phyloP scores from a whole-genome alignment of 2,888 invertebrate genomes.

The Chalcis sispes region DNA sequence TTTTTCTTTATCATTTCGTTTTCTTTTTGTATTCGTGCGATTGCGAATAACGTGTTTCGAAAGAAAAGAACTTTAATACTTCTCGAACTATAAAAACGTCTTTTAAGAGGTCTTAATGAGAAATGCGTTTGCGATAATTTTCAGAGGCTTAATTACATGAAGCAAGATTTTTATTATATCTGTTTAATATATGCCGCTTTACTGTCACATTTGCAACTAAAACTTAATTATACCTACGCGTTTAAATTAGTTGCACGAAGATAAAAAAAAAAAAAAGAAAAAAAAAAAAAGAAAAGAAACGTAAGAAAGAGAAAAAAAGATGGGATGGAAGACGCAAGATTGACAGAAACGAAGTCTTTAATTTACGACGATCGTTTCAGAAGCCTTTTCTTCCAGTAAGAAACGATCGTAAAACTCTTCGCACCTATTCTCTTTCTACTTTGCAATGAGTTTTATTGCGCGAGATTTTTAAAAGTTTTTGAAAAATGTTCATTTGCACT shows the following conservation, averaged over 20 bases:
- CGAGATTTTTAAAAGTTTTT: neutral
- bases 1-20: too few relatives aligned
- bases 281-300: conserved; percentile 14
- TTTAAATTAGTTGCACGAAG: conserved; percentile 20
- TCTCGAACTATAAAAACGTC: neutral
- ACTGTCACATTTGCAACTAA: conserved; percentile 19
- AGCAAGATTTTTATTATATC: conserved; percentile 26
- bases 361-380: conserved; percentile 37
- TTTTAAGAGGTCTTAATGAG: neutral
- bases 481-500: too few relatives aligned
- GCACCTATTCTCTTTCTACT: neutral
- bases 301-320: neutral
- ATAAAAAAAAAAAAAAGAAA: conserved; percentile 17
- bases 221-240: conserved; percentile 19
- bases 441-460: neutral
- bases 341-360: conserved; percentile 34
- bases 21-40: too few relatives aligned
- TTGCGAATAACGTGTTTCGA: too few relatives aligned
- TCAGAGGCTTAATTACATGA: conserved; percentile 9
- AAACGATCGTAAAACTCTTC: conserved; percentile 33
- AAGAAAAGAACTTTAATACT: neutral
- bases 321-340: too few relatives aligned
- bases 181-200: conserved; percentile 25
- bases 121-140: conserved; percentile 1
- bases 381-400: conserved; percentile 10